Conservation (phyloP, 2,113 vertebrate genomes). For the Nothobranchius kuhntae region DNA sequence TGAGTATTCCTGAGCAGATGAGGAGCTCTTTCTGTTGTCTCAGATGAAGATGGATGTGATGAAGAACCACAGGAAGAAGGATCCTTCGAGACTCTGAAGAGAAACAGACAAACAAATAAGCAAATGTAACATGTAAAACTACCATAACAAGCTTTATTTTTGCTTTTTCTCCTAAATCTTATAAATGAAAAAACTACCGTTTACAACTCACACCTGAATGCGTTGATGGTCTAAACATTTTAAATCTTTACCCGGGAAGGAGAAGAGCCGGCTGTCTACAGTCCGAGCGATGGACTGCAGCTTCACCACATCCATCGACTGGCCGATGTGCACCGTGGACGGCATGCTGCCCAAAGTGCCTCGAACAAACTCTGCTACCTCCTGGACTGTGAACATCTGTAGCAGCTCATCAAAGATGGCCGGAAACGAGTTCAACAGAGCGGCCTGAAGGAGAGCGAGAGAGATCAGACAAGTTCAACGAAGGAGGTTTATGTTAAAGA, state of each 20-base stretch:
- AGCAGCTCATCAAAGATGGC: slow-evolving; percentile 97
- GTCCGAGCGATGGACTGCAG: slow-evolving; percentile 95
- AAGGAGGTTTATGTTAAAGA: not conserved
- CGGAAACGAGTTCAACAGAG: slow-evolving; percentile 93
- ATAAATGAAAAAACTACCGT: too few relatives aligned
- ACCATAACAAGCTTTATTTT: too few relatives aligned
- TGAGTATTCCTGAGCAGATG: slow-evolving; percentile 96
- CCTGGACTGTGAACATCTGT: slow-evolving; percentile 97
- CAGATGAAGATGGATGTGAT: slow-evolving; percentile 97
- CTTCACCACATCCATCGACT: slow-evolving; percentile 96
- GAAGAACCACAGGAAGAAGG: slow-evolving; percentile 94
- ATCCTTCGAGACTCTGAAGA: slow-evolving; percentile 91
- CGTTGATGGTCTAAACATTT: too few relatives aligned
- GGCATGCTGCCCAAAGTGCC: slow-evolving; percentile 96
- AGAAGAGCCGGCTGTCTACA: slow-evolving; percentile 95
- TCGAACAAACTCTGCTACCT: slow-evolving; percentile 94
- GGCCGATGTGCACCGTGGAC: slow-evolving; percentile 92
- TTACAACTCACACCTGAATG: too few relatives aligned
- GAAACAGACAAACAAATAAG: not conserved
- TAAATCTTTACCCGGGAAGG: slow-evolving; percentile 85
- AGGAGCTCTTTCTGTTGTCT: slow-evolving; percentile 97
- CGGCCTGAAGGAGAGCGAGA: slow-evolving; percentile 80
- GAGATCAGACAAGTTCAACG: not conserved
- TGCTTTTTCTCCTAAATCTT: too few relatives aligned
- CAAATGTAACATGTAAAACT: too few relatives aligned